These are phyloP conservation scores for Delia radicum DNA, from an alignment of 1,140 invertebrate genomes.

Conservation along the genomic window DNA sequence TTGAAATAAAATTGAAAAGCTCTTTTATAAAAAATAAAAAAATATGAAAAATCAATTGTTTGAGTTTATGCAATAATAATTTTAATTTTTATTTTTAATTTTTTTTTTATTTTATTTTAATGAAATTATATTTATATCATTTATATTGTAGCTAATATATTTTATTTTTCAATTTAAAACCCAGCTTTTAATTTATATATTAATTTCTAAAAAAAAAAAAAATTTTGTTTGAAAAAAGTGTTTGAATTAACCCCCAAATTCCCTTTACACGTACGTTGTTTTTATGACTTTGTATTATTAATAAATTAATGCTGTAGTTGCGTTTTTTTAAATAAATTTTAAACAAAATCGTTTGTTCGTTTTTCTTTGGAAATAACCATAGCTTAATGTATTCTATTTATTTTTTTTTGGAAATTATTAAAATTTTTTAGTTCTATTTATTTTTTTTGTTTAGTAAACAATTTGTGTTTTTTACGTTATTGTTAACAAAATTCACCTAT, in stretches of 20 bases:
- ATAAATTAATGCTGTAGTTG: conserved; percentile 17
- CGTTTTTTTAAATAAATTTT: not conserved
- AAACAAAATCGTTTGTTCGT: conserved; percentile 18
- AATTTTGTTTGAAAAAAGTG: not conserved
- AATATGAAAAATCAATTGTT: conserved; percentile 29
- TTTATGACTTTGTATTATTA: not conserved
- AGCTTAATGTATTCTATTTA: conserved; percentile 1
- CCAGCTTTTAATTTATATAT: not conserved
- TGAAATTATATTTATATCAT: not conserved
- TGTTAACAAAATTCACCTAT: not conserved
- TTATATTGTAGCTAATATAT: not conserved
- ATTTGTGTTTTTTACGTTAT: not conserved
- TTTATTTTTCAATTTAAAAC: not conserved
- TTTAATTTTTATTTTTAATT: conserved; percentile 31
- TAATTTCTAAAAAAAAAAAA: not conserved
- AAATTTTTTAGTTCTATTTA: not conserved
- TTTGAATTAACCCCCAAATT: not conserved
- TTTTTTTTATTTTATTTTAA: not conserved
- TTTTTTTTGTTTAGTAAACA: not conserved
- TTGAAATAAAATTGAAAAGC: not conserved
- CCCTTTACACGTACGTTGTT: not conserved
- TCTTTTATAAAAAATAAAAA: not conserved
- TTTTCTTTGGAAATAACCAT: not conserved
- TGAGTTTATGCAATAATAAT: conserved; percentile 45
- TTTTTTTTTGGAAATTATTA: not conserved